Evolutionary conservation across 2,113 vertebrate genomes (phyloP), one percentile per base, ranked within the genome.

Genomic region (Xenopus borealis): DNA sequence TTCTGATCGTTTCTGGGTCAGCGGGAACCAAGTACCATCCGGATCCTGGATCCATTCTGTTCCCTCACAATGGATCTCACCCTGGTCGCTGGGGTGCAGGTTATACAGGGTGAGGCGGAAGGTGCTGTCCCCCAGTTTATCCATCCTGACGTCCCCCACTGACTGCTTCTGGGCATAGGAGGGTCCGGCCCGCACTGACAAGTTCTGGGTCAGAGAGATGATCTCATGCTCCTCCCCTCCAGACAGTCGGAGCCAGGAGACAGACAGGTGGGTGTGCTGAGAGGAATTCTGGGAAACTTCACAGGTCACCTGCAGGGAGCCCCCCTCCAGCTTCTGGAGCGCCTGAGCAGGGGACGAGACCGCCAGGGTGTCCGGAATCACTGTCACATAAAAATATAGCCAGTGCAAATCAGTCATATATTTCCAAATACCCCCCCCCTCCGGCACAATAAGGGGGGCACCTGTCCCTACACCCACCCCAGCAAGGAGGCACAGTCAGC

Each of bases 11-110:
- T 97, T 99, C 78, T 88, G 92, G n/a, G 95, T 98, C 94, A 99
- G 94, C 78, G 95, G 86, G 0, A 93, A 98, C 97, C 97, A 99
- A 10, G 93, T 92, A 62, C 84, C 87, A 3, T 99, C 96, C 0
- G 95, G 85, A 71, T 99, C 97, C 84, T 98, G 96, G 82, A 99
- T 96, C 97, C 97, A 99, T 83, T 98, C 95, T 0, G 94, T 90
- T 0, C 95, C 96, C 85, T 98, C 95, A 0, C 97, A 99, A 90
- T 96, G 98, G 30, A 97, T 91, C 81, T 94, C 90, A 40, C 97
- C 97, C 83, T 98, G 94, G 88, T 99, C 97, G 0, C 90, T 85
- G 0, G 95, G 93, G 88, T 98, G 97, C 62, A 99, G 89, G 86
- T 92, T 94, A 84, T 95, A 96, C 83, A 99, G 86, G 81, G 94